Percentiles rank a stretch among this genome's conserved stretches.
Conservation (phyloP, 2,888 invertebrate genomes). For the Lamproptera curius region DNA sequence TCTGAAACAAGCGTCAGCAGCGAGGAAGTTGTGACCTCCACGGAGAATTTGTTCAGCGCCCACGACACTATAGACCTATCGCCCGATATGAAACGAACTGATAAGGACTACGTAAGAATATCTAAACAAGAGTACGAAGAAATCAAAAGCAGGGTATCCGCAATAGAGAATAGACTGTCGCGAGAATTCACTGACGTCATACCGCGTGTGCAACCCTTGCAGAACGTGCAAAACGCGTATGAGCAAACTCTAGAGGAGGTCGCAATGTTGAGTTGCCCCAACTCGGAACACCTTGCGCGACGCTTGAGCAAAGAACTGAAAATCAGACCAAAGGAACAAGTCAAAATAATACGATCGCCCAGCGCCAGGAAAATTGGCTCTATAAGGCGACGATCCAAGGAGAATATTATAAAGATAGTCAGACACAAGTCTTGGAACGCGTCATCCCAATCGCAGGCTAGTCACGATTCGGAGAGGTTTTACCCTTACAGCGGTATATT, state of each 20-base stretch:
- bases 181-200: slow-evolving; percentile 80
- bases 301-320: slow-evolving; percentile 85
- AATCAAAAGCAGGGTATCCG: slow-evolving; percentile 85
- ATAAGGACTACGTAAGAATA: slow-evolving; percentile 82
- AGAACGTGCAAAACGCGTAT: slow-evolving; percentile 84
- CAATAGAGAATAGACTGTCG: slow-evolving; percentile 84
- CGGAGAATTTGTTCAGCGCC: slow-evolving; percentile 63
- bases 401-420: slow-evolving; percentile 74
- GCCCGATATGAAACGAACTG: slow-evolving; percentile 56
- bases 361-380: slow-evolving; percentile 90
- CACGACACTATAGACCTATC: slow-evolving; percentile 68
- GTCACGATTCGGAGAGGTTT: slow-evolving; percentile 61
- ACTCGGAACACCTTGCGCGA: slow-evolving; percentile 84
- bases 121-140: slow-evolving; percentile 87
- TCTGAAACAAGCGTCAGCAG: slow-evolving; percentile 64
- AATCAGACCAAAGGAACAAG: slow-evolving; percentile 83
- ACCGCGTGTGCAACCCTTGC: slow-evolving; percentile 72
- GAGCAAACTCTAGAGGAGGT: slow-evolving; percentile 85
- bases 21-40: slow-evolving; percentile 64
- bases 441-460: slow-evolving; percentile 58
- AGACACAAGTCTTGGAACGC: slow-evolving; percentile 84
- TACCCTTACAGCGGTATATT: slow-evolving; percentile 75
- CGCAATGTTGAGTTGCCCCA: slow-evolving; percentile 79
- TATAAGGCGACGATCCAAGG: slow-evolving; percentile 84
- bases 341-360: slow-evolving; percentile 86